phyloP scores from a whole-genome alignment of 2,113 vertebrate species.

The Scopus umbretta region DNA sequence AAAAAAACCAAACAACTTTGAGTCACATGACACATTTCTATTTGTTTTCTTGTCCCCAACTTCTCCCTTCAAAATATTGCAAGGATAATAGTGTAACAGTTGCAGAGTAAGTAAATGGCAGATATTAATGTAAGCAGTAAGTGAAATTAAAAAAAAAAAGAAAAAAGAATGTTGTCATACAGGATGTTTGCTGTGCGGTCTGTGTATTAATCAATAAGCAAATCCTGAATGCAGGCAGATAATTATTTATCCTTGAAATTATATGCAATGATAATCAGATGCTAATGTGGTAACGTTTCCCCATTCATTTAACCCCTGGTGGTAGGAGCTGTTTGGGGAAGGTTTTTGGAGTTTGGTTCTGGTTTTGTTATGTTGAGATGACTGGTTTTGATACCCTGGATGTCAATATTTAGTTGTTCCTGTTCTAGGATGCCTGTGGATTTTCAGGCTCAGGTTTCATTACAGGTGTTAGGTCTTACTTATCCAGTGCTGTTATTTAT shows the following conservation, averaged over 20 bases:
- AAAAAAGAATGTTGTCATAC: not conserved
- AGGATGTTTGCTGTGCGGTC: not conserved
- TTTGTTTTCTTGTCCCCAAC: not conserved
- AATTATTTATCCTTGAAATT: slow-evolving; percentile 61
- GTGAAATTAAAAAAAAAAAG: not conserved
- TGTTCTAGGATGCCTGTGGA: not conserved
- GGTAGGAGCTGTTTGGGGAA: not conserved
- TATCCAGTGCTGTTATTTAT: not conserved
- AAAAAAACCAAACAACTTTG: not conserved
- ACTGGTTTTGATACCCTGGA: not conserved
- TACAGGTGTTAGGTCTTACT: not conserved
- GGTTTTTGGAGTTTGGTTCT: not conserved
- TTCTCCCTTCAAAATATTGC: not conserved
- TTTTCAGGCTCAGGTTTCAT: not conserved
- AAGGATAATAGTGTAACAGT: not conserved
- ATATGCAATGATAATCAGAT: slow-evolving; percentile 55
- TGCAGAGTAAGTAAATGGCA: not conserved
- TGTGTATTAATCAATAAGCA: slow-evolving; percentile 32
- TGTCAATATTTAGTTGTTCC: not conserved
- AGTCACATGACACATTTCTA: not conserved
- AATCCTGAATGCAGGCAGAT: not conserved
- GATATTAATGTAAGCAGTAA: not conserved
- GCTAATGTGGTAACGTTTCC: slow-evolving; percentile 36
- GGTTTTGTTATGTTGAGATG: not conserved
- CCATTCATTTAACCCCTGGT: not conserved